phyloP scores from a whole-genome alignment of 2,113 vertebrate genomes.

The Ancistrus triradiatus region DNA sequence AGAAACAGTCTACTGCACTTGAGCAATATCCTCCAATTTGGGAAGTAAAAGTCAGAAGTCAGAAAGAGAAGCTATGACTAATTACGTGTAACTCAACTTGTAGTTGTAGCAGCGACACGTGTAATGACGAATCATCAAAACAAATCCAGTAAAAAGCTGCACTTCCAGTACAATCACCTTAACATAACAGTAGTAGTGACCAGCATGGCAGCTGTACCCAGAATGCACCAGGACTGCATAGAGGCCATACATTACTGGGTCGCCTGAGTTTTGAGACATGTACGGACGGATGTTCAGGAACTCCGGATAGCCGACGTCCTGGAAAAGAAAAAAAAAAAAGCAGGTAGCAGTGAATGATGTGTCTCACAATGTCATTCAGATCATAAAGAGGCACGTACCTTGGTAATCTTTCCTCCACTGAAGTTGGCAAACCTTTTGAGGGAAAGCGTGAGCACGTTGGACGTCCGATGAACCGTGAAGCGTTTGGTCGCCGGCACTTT shows the following conservation, averaged over 20 bases:
- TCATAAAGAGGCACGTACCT: conserved; percentile 64
- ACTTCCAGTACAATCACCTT: too few species aligned
- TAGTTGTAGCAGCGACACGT: too few species aligned
- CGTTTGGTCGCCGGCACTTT: conserved; percentile 90
- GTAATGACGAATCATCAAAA: too few species aligned
- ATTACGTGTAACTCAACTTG: too few species aligned
- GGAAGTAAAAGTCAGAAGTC: too few species aligned
- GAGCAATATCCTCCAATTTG: too few species aligned
- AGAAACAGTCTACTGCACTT: too few species aligned
- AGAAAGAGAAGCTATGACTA: too few species aligned
- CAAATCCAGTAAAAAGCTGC: too few species aligned
- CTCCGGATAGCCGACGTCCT: conserved; percentile 92
- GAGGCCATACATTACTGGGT: conserved; percentile 81
- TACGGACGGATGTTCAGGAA: conserved; percentile 87
- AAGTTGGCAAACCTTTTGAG: conserved; percentile 92
- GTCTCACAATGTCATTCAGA: too few species aligned
- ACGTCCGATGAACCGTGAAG: conserved; percentile 86
- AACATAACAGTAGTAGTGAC: conserved; percentile 95
- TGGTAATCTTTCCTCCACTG: conserved; percentile 89
- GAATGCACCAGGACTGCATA: conserved; percentile 95
- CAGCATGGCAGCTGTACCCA: conserved; percentile 89
- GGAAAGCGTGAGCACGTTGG: conserved; percentile 85
- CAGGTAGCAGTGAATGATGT: neutral
- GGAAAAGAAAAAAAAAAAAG: neutral
- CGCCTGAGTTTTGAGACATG: conserved; percentile 84